These are phyloP conservation scores for Mesocricetus auratus DNA, from an alignment of 2,113 vertebrate species.

Conservation along the genomic window DNA sequence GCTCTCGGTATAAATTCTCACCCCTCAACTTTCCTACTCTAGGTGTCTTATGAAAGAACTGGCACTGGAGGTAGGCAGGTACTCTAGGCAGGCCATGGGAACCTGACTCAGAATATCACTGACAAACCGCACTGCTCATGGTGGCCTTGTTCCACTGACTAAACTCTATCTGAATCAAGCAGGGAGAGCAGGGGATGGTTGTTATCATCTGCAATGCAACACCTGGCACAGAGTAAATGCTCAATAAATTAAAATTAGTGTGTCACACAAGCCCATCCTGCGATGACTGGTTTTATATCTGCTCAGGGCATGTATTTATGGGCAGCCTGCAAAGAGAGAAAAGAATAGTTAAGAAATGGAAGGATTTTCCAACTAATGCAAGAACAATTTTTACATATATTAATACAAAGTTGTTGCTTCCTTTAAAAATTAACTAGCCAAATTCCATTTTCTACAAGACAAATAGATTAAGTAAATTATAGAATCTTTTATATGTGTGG, in stretches of 20 bases:
- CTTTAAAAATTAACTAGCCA: constrained; percentile 69
- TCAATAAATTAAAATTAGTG: not conserved
- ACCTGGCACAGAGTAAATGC: not conserved
- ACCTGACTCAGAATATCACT: not conserved
- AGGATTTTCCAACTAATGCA: constrained; percentile 34
- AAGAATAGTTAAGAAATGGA: not conserved
- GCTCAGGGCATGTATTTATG: not conserved
- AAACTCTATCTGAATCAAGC: not conserved
- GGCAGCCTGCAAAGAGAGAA: not conserved
- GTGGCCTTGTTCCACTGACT: not conserved
- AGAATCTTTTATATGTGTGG: constrained; percentile 38
- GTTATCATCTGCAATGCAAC: rapidly evolving
- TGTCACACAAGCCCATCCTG: not conserved
- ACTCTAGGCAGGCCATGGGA: not conserved
- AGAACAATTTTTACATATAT: constrained; percentile 54
- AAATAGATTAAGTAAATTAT: constrained; percentile 72
- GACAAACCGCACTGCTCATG: too few species aligned
- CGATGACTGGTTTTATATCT: constrained; percentile 4
- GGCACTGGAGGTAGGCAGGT: not conserved
- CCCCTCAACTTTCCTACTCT: not conserved
- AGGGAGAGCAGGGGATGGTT: not conserved
- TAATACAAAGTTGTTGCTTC: constrained; percentile 43
- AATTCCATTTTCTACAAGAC: constrained; percentile 66
- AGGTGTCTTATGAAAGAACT: not conserved
- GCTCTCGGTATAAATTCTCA: not conserved